These are phyloP conservation scores for Gymnosoma rotundatum DNA, from an alignment of 2,888 invertebrate genomes.

Conservation along the genomic window DNA sequence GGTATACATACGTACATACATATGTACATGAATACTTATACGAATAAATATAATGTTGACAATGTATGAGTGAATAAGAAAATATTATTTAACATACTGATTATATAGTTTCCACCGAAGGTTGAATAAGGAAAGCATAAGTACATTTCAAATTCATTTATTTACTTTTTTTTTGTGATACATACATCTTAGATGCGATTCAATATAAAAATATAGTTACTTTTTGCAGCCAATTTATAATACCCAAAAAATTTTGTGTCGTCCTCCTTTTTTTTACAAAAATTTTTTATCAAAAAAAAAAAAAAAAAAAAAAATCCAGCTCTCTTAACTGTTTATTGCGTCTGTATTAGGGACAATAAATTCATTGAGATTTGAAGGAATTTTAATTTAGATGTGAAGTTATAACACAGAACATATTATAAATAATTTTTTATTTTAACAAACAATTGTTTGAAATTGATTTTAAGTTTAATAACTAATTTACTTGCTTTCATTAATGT, in stretches of 20 bases:
- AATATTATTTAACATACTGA: slow-evolving; percentile 36
- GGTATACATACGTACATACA: slow-evolving; percentile 21
- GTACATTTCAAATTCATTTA: slow-evolving; percentile 33
- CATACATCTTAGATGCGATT: slow-evolving; percentile 19
- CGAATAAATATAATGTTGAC: slow-evolving; percentile 53
- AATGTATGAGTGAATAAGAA: slow-evolving; percentile 66
- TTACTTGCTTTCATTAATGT: too few species aligned
- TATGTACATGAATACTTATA: neutral
- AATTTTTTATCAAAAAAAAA: slow-evolving; percentile 5
- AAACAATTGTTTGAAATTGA: too few species aligned
- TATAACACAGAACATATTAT: too few species aligned
- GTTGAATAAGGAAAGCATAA: slow-evolving; percentile 63
- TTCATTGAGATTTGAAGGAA: too few species aligned
- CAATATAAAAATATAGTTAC: neutral
- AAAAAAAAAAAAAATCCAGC: slow-evolving; percentile 2
- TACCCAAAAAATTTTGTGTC: slow-evolving; percentile 50
- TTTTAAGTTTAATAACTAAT: too few species aligned
- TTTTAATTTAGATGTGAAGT: too few species aligned
- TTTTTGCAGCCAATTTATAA: neutral
- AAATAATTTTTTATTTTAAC: too few species aligned
- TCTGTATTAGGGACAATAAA: too few species aligned
- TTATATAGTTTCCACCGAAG: slow-evolving; percentile 9
- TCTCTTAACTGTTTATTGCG: neutral
- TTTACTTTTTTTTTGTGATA: slow-evolving; percentile 25
- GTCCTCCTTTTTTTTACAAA: slow-evolving; percentile 57